Base-by-base conservation (phyloP, 1,140 invertebrate genomes). In the Macrotrachela quadricornifera region DNA sequence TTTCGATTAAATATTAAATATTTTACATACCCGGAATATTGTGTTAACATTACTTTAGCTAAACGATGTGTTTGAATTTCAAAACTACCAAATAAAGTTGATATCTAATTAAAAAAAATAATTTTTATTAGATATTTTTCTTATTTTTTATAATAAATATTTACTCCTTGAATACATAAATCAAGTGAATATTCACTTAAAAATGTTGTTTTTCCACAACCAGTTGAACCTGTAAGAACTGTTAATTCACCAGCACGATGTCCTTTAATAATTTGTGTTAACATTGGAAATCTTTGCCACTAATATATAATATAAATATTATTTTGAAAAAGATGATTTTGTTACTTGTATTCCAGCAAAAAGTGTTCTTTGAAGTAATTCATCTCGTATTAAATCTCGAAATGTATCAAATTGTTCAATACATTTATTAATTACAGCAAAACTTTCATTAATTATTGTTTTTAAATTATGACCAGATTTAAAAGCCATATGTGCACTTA, bases 101-200 rank as follows among this genome's bases (percentile, higher is more conserved):
- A 30, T 30, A 30, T 8, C 21, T 30, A 30, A 4, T 30, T 2
- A 30, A 4, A 30, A 30, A 30, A n/a, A n/a, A n/a, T n/a, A n/a
- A n/a, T n/a, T n/a, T n/a, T n/a, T n/a, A n/a, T n/a, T n/a, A n/a
- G n/a, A n/a, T n/a, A n/a, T n/a, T n/a, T n/a, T n/a, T n/a, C n/a
- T n/a, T n/a, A n/a, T n/a, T n/a, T n/a, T n/a, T n/a, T n/a, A n/a
- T n/a, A n/a, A n/a, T n/a, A n/a, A n/a, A n/a, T 30, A 30, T 73
- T 71, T 57, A 95, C 86, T 57, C 88, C 88, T 76, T 96, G 90
- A 67, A 81, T 78, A 50, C 85, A 87, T 13, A 99, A 75, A 73
- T 99, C 94, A 14, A 99, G 71, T 0, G 92, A 95, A 73, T 96
- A 97, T 71, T 97, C 92, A 57, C 87, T 91, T 61, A 95, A 82